Evolutionary conservation across 2,888 invertebrate genomes (phyloP).

Genomic region (Salpingus planirostris): DNA sequence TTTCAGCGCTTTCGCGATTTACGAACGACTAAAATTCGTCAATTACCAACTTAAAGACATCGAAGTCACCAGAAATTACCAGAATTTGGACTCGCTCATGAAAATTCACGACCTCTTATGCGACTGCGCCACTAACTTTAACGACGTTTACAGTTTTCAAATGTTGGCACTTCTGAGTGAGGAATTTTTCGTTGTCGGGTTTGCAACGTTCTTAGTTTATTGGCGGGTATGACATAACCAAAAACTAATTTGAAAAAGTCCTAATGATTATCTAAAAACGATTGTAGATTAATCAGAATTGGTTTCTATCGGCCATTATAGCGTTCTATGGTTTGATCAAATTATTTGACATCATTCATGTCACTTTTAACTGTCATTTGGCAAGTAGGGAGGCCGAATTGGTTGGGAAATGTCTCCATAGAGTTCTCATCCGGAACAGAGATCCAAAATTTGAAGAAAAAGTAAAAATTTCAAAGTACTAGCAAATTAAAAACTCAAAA

Average conservation of each 20-base stretch:
- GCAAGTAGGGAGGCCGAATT: slow-evolving; percentile 10
- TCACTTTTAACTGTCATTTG: slow-evolving; percentile 12
- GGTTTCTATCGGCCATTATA: slow-evolving; percentile 11
- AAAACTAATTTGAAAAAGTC: too few species aligned
- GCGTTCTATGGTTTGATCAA: slow-evolving; percentile 15
- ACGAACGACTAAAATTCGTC: too few species aligned
- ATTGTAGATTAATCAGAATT: too few species aligned
- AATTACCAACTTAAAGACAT: too few species aligned
- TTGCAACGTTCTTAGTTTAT: slow-evolving; percentile 7
- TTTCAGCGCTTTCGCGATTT: too few species aligned
- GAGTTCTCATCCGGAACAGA: slow-evolving; percentile 9
- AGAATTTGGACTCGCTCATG: too few species aligned
- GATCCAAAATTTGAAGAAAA: slow-evolving; percentile 5
- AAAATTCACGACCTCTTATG: slow-evolving; percentile 6
- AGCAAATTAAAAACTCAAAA: not conserved
- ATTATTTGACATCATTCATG: slow-evolving; percentile 11
- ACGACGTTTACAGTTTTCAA: slow-evolving; percentile 7
- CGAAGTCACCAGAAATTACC: too few species aligned
- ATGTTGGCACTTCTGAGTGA: slow-evolving; percentile 4
- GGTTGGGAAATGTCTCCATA: slow-evolving; percentile 12
- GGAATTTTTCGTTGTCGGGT: slow-evolving; percentile 6
- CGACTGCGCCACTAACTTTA: slow-evolving; percentile 4
- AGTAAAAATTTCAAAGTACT: slow-evolving; percentile 13
- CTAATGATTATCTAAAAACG: too few species aligned
- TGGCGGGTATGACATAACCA: slow-evolving; percentile 8